A percentile compares a stretch with the other conserved stretches of the same genome.
These are phyloP conservation scores for Cydia splendana DNA, from an alignment of 1,140 invertebrate genomes.

Conservation along the genomic window DNA sequence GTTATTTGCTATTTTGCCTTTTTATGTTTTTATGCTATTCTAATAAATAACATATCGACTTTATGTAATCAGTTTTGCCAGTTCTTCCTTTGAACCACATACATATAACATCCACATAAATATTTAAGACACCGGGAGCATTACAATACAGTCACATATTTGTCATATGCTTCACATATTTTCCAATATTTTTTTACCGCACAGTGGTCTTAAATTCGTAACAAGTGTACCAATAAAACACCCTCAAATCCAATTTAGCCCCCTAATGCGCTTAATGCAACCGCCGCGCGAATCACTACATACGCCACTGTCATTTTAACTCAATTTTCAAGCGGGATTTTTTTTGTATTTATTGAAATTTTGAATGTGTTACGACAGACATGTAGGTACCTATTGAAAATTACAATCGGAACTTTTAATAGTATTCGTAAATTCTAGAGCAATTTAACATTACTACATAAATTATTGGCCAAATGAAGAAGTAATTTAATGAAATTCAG, in stretches of 20 bases:
- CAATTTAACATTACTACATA: too few relatives aligned
- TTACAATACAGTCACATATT: not conserved
- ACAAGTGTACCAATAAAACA: slow-evolving; percentile 76
- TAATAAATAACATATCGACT: too few relatives aligned
- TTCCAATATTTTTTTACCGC: slow-evolving; percentile 36
- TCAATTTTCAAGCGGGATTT: slow-evolving; percentile 68
- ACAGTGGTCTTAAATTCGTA: slow-evolving; percentile 63
- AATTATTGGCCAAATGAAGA: too few relatives aligned
- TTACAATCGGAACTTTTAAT: too few relatives aligned
- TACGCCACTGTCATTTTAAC: slow-evolving; percentile 78
- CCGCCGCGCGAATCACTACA: slow-evolving; percentile 75
- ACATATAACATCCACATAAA: not conserved
- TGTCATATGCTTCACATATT: not conserved
- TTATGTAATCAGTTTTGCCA: too few relatives aligned
- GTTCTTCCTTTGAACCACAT: too few relatives aligned
- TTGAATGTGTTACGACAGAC: not conserved
- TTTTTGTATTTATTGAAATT: slow-evolving; percentile 41
- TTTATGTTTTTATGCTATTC: too few relatives aligned
- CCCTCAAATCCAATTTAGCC: slow-evolving; percentile 74
- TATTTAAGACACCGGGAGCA: not conserved
- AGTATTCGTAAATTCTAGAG: not conserved
- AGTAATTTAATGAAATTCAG: too few relatives aligned
- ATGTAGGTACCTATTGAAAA: not conserved
- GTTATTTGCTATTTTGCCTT: too few relatives aligned
- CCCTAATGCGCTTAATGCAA: slow-evolving; percentile 75